Conservation (phyloP, 2,797 vertebrate genomes). For the Synaphobranchus kaupii region DNA sequence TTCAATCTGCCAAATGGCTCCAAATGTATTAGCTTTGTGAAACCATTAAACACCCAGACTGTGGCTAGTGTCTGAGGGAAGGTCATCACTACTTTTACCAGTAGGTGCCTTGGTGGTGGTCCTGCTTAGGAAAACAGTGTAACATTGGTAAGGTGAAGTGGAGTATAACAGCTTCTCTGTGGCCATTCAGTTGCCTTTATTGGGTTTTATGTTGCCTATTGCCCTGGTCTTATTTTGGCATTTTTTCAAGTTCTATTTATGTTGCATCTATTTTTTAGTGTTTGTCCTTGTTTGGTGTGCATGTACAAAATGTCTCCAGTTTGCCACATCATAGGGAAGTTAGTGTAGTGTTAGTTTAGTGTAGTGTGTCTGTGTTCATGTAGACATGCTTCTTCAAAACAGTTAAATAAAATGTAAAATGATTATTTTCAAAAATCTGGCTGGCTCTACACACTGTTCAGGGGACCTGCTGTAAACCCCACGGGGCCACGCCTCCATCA, state of each 20-base stretch:
- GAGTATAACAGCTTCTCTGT: too few species aligned
- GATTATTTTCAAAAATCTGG: not conserved
- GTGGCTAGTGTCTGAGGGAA: not conserved
- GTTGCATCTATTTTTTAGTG: not conserved
- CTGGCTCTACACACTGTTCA: conserved; percentile 54
- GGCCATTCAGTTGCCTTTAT: not conserved
- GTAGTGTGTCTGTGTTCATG: not conserved
- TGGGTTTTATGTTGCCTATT: not conserved
- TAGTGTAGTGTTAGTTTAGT: too few species aligned
- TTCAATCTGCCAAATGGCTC: not conserved
- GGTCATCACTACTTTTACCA: not conserved
- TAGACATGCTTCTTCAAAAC: not conserved
- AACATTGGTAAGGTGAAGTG: not conserved
- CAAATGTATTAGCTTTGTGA: conserved; percentile 7
- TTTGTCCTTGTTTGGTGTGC: not conserved
- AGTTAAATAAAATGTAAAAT: not conserved
- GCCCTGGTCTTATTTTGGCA: not conserved
- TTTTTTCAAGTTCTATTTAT: not conserved
- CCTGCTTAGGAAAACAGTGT: not conserved
- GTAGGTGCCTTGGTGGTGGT: not conserved
- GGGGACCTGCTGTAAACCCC: conserved; percentile 73
- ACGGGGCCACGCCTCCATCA: conserved; percentile 65
- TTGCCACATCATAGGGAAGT: not conserved
- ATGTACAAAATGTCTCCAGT: not conserved
- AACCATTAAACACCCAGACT: not conserved